phyloP scores from a whole-genome alignment of 1,140 invertebrate species.

The Sarcophaga peregrina region DNA sequence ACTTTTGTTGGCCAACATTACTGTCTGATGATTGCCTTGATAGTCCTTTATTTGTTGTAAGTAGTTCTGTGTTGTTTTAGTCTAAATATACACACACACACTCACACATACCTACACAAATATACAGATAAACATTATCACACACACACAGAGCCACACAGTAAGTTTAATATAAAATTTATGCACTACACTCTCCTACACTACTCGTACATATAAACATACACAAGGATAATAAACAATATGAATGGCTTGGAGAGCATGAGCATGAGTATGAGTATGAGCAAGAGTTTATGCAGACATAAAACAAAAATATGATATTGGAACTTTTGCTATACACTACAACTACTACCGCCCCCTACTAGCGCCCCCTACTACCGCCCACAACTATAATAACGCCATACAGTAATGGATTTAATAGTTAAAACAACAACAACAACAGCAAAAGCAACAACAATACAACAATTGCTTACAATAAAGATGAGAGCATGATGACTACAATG shows the following conservation, averaged over 20 bases:
- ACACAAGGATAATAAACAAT: too few species aligned
- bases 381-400: too few species aligned
- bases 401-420: too few species aligned
- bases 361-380: too few species aligned
- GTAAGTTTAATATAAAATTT: too few species aligned
- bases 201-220: too few species aligned
- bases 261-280: background rate
- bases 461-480: background rate
- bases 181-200: too few species aligned
- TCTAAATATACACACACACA: background rate
- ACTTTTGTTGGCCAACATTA: conserved; percentile 27
- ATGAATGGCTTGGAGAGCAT: background rate
- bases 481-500: background rate
- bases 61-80: background rate
- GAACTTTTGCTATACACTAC: conserved; percentile 23
- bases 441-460: too few species aligned
- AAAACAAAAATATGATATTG: background rate
- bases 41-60: conserved; percentile 11
- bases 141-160: background rate
- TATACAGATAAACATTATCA: too few species aligned
- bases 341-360: too few species aligned
- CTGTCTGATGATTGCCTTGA: conserved; percentile 24
- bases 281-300: background rate
- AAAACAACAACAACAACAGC: too few species aligned
- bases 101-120: background rate